A percentile compares a stretch with the other conserved stretches of the same genome.
Conservation (phyloP, 92 coral and sea anemone genomes). For the Heteractis magnifica region DNA sequence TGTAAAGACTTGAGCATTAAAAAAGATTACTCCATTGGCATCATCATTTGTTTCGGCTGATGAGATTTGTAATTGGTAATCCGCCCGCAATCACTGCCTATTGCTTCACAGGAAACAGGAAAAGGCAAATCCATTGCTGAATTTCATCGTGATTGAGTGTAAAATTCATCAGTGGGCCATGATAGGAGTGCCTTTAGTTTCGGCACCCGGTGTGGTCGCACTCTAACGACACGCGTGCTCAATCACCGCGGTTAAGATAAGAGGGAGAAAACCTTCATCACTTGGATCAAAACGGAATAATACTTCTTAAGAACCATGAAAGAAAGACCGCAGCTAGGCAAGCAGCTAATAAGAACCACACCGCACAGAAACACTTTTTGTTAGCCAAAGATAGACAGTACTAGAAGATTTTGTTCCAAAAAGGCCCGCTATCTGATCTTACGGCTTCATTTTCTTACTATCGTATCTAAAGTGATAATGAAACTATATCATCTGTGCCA, state of each 20-base stretch:
- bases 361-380: not conserved
- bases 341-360: not conserved
- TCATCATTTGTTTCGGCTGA: constrained; percentile 35
- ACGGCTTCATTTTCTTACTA: not conserved
- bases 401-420: not conserved
- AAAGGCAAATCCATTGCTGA: constrained; percentile 57
- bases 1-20: constrained; percentile 12
- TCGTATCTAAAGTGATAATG: constrained; percentile 7
- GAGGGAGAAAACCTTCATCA: constrained; percentile 31
- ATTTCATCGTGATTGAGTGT: constrained; percentile 15
- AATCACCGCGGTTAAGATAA: constrained; percentile 21
- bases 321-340: not conserved
- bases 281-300: constrained; percentile 28
- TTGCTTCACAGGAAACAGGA: constrained; percentile 66
- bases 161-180: not conserved
- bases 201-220: constrained; percentile 24
- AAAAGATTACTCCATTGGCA: constrained; percentile 25
- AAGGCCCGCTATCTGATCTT: constrained; percentile 25
- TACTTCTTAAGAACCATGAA: constrained; percentile 23
- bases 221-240: constrained; percentile 25
- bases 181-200: not conserved
- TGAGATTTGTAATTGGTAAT: constrained; percentile 70
- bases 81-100: constrained; percentile 47
- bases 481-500: not conserved
- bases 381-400: not conserved